Percentiles rank a stretch among this genome's conserved stretches.
phyloP scores from a whole-genome alignment of 2,113 vertebrate species.

The Rhinopomastus cyanomelas region DNA sequence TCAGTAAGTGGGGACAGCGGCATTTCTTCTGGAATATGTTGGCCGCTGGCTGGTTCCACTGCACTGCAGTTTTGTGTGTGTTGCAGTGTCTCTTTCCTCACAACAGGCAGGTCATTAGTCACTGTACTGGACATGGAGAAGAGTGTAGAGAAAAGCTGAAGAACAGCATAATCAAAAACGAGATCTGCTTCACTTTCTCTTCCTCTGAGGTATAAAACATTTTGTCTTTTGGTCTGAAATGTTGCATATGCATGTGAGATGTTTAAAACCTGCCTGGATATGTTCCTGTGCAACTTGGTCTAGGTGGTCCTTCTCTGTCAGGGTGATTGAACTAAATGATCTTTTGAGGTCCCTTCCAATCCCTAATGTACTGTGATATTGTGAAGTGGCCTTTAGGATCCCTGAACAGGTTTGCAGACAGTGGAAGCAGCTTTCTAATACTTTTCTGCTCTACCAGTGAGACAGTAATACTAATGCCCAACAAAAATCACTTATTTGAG shows the following conservation, averaged over 20 bases:
- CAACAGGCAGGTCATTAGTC: background rate
- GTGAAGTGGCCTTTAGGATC: background rate
- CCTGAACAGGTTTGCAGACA: background rate
- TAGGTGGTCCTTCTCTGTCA: no score
- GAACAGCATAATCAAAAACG: background rate
- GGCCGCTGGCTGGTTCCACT: fast-evolving
- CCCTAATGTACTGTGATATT: no score
- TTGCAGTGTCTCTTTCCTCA: background rate
- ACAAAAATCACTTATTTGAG: background rate
- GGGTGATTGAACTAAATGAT: no score
- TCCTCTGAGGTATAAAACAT: background rate
- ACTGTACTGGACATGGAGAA: fast-evolving
- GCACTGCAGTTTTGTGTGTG: no score
- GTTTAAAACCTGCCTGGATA: no score
- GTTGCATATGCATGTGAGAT: background rate
- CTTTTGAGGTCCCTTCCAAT: no score
- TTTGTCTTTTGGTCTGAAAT: background rate
- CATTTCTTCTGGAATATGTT: background rate
- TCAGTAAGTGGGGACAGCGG: background rate
- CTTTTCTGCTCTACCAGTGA: background rate
- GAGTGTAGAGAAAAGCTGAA: background rate
- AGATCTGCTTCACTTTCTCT: background rate
- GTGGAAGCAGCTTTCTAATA: background rate
- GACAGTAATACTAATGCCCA: background rate
- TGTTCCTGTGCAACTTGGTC: no score